A percentile compares a stretch with the other conserved stretches of the same genome.
phyloP scores from a whole-genome alignment of 2,113 vertebrate genomes.

The Otolemur garnettii region DNA sequence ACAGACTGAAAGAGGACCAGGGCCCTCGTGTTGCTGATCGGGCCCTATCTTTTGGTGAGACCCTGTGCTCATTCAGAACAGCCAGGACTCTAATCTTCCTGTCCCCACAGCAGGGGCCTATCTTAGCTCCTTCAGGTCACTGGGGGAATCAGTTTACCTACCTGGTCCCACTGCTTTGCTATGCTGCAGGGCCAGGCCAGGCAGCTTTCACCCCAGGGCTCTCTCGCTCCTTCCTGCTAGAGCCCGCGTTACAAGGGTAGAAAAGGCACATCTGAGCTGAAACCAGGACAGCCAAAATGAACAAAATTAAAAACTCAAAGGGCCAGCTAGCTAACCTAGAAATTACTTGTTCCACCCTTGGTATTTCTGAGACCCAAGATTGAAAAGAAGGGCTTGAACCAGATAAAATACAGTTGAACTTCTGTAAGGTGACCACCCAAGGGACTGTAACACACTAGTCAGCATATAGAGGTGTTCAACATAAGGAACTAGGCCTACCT shows the following conservation, averaged over 20 bases:
- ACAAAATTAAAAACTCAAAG: constrained; percentile 31
- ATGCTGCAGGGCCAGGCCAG: not conserved
- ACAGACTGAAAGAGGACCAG: not conserved
- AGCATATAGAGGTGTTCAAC: too few relatives aligned
- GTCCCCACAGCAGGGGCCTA: not conserved
- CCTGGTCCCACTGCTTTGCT: not conserved
- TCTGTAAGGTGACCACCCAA: too few relatives aligned
- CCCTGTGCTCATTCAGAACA: not conserved
- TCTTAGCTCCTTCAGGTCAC: not conserved
- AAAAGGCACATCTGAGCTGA: not conserved
- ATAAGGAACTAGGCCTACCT: too few relatives aligned
- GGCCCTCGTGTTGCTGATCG: not conserved
- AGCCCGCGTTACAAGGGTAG: not conserved
- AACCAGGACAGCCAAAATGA: constrained; percentile 54
- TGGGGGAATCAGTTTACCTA: not conserved
- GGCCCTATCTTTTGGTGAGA: not conserved
- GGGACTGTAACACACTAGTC: too few relatives aligned
- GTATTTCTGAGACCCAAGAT: not conserved
- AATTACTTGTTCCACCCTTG: not conserved
- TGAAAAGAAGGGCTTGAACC: not conserved
- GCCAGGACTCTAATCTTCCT: not conserved
- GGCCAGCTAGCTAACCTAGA: constrained; percentile 57
- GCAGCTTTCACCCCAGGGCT: not conserved
- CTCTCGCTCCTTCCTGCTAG: not conserved
- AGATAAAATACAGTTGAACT: not conserved